Conservation (phyloP, 2,113 vertebrate species). For the Vulpes lagopus region DNA sequence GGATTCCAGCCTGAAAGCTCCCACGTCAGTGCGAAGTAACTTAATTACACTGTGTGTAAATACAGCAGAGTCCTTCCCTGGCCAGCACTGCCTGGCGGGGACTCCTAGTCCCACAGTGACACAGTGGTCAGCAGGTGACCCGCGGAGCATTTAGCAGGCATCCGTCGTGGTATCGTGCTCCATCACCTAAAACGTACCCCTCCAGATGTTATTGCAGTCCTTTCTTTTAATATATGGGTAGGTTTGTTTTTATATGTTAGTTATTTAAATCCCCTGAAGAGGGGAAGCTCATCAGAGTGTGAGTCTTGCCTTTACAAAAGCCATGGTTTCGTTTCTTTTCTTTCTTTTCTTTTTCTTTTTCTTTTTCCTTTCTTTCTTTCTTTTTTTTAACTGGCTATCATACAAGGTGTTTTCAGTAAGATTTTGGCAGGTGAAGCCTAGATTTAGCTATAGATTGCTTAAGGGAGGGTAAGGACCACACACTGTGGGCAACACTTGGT, state of each 20-base stretch:
- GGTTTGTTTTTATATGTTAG: not conserved
- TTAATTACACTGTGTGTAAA: not conserved
- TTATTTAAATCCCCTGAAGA: not conserved
- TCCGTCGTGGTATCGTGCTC: not conserved
- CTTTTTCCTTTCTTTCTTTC: too few relatives aligned
- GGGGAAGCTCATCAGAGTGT: not conserved
- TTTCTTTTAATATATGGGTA: not conserved
- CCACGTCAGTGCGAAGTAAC: not conserved
- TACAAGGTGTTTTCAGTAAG: not conserved
- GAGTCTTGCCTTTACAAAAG: not conserved
- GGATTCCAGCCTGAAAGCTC: not conserved
- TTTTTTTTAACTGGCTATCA: not conserved
- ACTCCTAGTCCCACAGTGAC: not conserved
- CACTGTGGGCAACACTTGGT: not conserved
- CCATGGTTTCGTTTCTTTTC: not conserved
- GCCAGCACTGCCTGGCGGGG: not conserved
- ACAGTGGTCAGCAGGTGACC: too few relatives aligned
- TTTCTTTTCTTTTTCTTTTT: too few relatives aligned
- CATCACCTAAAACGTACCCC: not conserved
- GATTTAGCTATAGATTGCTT: not conserved
- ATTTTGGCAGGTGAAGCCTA: not conserved
- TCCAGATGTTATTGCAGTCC: not conserved
- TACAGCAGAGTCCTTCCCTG: not conserved
- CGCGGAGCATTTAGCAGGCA: not conserved
- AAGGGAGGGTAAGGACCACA: not conserved